Conservation (phyloP, 2,797 vertebrate genomes). For the Sylvia borin region DNA sequence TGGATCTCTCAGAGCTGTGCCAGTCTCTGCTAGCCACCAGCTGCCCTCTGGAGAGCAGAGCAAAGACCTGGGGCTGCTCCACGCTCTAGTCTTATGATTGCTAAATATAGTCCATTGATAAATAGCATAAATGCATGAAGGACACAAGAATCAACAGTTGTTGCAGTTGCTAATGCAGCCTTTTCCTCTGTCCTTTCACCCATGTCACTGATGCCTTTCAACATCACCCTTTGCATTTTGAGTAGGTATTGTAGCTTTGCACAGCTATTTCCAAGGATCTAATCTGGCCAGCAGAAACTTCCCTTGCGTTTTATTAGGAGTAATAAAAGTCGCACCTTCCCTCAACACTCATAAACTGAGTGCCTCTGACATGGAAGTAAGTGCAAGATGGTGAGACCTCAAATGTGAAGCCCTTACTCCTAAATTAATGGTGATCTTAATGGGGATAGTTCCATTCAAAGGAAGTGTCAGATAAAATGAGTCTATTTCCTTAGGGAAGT, state of each 20-base stretch:
- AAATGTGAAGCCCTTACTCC: not conserved
- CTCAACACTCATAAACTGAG: not conserved
- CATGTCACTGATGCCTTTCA: not conserved
- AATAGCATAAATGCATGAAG: not conserved
- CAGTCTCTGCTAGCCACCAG: constrained; percentile 2
- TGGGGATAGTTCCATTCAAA: not conserved
- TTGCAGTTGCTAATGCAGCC: not conserved
- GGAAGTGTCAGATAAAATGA: not conserved
- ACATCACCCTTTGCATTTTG: not conserved
- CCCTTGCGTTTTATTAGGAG: not conserved
- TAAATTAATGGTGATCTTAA: constrained; percentile 5
- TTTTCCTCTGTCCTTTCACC: not conserved
- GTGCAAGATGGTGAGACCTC: not conserved
- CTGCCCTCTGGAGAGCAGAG: not conserved
- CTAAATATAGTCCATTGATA: constrained; percentile 38
- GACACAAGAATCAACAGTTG: not conserved
- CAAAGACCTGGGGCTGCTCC: not conserved
- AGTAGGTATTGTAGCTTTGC: not conserved
- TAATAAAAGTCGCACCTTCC: not conserved
- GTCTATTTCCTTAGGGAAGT: not conserved
- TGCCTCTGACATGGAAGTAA: not conserved
- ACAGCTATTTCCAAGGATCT: not conserved
- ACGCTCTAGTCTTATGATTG: not conserved
- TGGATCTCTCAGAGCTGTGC: not conserved
- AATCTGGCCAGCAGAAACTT: not conserved